Percentiles rank a stretch among this genome's conserved stretches.
phyloP scores from a whole-genome alignment of 53 echinoderm and acorn worm genomes.

The Stichopus horrens region DNA sequence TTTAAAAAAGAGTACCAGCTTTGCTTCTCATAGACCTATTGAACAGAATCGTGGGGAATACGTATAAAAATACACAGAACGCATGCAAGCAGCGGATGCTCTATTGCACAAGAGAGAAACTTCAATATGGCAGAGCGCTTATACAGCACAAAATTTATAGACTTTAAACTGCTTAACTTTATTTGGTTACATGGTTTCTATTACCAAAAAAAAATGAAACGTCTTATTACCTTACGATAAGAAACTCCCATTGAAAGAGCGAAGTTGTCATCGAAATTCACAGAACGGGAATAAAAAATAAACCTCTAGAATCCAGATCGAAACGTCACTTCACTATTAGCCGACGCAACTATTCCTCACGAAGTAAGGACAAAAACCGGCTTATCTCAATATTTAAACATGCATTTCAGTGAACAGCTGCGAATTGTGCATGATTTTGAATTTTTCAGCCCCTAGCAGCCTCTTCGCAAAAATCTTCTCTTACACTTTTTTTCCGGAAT shows the following conservation, averaged over 20 bases:
- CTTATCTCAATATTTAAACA: not conserved
- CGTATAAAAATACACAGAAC: no score
- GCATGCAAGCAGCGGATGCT: no score
- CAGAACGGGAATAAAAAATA: not conserved
- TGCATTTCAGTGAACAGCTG: constrained; percentile 3
- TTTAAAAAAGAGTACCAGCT: no score
- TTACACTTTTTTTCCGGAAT: not conserved
- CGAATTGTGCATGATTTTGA: constrained; percentile 12
- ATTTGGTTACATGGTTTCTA: not conserved
- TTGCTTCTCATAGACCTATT: no score
- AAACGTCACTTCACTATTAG: not conserved
- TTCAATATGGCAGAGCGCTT: no score
- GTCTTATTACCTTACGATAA: constrained; percentile 24
- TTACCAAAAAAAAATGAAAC: not conserved
- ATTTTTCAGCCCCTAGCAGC: not conserved
- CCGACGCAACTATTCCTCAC: not conserved
- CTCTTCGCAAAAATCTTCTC: not conserved
- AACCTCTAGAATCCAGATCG: not conserved
- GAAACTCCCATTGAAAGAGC: constrained; percentile 24
- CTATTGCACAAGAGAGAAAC: no score
- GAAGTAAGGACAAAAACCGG: not conserved
- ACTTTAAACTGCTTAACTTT: no score
- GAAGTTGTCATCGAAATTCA: not conserved
- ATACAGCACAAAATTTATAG: no score
- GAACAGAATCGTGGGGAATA: no score